Base-by-base conservation (phyloP, 2,113 vertebrate genomes). In the Amblyornis subalaris region DNA sequence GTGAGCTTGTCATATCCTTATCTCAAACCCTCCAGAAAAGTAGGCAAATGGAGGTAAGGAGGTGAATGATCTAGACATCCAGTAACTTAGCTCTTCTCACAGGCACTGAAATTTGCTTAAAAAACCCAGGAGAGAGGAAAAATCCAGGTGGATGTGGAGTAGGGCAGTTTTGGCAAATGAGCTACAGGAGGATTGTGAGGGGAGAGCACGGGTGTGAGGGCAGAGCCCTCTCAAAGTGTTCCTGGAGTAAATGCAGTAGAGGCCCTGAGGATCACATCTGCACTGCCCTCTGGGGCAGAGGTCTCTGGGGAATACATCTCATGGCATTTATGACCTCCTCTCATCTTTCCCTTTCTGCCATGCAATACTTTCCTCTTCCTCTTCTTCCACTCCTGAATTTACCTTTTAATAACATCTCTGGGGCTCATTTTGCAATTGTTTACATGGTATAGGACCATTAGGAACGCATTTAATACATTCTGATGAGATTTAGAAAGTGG, bases 141-240 rank as follows among this genome's bases (percentile, higher is more conserved):
- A 85, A n/a, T 45, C 16, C 33, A 36, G 29, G 29, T 66, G 58
- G 23, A 74, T 60, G 28, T 9, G 47, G 51, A 83, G 16, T 26
- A 45, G 18, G 65, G 66, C 40, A 70, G 20, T 50, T 88, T 57
- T 0, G 3, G 66, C 12, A 75, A 74, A 62, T 23, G 62, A 88
- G 62, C 14, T 75, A 4, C 23, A 12, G 2, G 24, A 69, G n/a
- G 28, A 31, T 45, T 44, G 22, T 50, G n/a, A 40, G 25, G 29
- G 44, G 18, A 81, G 22, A 72, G 29, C 38, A 31, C 0, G 0
- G 35, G 20, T 0, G 3, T 50, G 50, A 60, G 31, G 54, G 26
- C 42, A 74, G 54, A 91, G 57, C 35, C 33, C 40, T 51, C 36
- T 57, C 42, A 29, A 77, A 81, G 5, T 13, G 15, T 9, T 58